phyloP scores from a whole-genome alignment of 1,140 invertebrate species.

The Vanessa tameamea region DNA sequence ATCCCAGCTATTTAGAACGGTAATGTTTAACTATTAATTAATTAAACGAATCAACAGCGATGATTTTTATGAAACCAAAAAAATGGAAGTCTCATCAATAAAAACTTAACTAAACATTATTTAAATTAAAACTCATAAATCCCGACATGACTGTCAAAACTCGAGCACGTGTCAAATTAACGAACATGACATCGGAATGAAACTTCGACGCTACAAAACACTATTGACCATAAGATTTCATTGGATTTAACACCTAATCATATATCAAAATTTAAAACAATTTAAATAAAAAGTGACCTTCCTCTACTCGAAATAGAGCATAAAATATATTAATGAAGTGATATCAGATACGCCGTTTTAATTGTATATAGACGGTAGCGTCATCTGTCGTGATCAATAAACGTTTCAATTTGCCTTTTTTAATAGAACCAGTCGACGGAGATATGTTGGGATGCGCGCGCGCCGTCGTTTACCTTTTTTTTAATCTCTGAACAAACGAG shows the following conservation, averaged over 20 bases:
- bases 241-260: constrained; percentile 33
- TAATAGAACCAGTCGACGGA: constrained; percentile 33
- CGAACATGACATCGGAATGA: constrained; percentile 47
- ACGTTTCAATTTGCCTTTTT: constrained; percentile 44
- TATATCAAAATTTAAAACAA: constrained; percentile 11
- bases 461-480: constrained; percentile 22
- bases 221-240: constrained; percentile 38
- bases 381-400: constrained; percentile 56
- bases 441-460: constrained; percentile 29
- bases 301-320: not conserved
- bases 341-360: constrained; percentile 10
- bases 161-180: constrained; percentile 51
- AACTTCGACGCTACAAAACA: constrained; percentile 35
- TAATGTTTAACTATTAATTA: not conserved
- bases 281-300: constrained; percentile 5
- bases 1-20: not conserved
- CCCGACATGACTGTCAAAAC: constrained; percentile 41
- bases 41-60: not conserved
- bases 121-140: constrained; percentile 40
- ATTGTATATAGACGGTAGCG: constrained; percentile 42
- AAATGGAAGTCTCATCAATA: not conserved
- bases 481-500: constrained; percentile 15
- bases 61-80: not conserved
- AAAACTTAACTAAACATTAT: not conserved
- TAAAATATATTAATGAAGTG: not conserved